Percentiles rank a stretch among this genome's conserved stretches.
Conservation (phyloP, 1,140 invertebrate species). For the Dreissena polymorpha region DNA sequence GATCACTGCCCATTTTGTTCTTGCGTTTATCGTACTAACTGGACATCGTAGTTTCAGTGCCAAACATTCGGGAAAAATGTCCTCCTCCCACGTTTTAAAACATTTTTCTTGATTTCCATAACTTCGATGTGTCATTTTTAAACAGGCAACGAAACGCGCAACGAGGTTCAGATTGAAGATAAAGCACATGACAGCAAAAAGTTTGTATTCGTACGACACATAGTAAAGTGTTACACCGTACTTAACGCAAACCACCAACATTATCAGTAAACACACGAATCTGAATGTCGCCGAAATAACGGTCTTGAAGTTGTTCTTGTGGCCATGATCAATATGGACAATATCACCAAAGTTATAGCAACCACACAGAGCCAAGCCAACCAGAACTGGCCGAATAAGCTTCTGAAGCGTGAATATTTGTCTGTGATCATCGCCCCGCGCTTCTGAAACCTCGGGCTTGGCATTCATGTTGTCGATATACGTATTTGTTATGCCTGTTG, state of each 20-base stretch:
- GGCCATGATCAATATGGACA: background rate
- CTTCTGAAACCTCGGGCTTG: background rate
- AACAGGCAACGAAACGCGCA: background rate
- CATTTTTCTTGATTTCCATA: slow-evolving; percentile 10
- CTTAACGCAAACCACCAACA: background rate
- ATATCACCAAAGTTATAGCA: slow-evolving; percentile 32
- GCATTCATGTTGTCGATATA: too few relatives aligned
- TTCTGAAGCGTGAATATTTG: background rate
- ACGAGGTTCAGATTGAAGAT: background rate
- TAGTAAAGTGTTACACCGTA: slow-evolving; percentile 4
- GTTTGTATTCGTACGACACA: background rate
- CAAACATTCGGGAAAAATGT: slow-evolving; percentile 7
- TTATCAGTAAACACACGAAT: background rate
- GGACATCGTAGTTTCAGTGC: background rate
- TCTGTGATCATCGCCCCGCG: background rate
- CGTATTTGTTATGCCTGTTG: too few relatives aligned
- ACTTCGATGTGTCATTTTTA: background rate
- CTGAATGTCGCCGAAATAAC: background rate
- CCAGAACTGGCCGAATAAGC: slow-evolving; percentile 12
- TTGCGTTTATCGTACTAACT: background rate
- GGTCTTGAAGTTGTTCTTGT: background rate
- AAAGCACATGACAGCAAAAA: background rate
- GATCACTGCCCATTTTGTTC: background rate
- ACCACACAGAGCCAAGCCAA: slow-evolving; percentile 5
- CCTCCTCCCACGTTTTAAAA: slow-evolving; percentile 16